Base-by-base conservation (phyloP, 2,113 vertebrate species). In the Castor canadensis region DNA sequence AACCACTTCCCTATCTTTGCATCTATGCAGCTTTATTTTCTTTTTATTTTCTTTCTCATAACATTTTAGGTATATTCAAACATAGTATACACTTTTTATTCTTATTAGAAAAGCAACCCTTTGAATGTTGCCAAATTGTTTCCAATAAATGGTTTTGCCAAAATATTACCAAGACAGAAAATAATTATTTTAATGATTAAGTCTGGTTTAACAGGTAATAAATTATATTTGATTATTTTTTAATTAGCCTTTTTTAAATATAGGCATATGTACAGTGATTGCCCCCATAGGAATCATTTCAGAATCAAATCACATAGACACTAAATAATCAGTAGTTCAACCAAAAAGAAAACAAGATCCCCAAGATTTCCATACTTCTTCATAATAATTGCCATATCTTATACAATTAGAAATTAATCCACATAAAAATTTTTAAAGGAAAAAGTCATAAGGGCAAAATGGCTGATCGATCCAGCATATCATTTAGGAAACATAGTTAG, bases 301-400 rank as follows among this genome's bases (percentile, higher is more conserved):
- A 52, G 62, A 89, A 91, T 92, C 49, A 91, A 92, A 80, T 79
- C 17, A 83, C 49, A 52, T 75, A 79, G 69, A 92, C 49, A 49
- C 26, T 49, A 10, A 90, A 72, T 26, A 64, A 0, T 86, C 7
- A 79, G 20, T 60, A 86, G 89, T 58, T 89, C 87, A 94, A 43
- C 94, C 12, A 56, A 79, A 91, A 76, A 91, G 32, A 82, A 89
- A 82, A 83, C n/a, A 5, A 73, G 24, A 62, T 67, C 30, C 26
- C 32, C 54, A 10, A 89, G 81, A 89, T 62, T 38, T 77, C 26
- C n/a, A 62, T 40, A 54, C 12, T 8, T 87, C 89, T 93, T 47
- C 35, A 73, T 73, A 64, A 82, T 73, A 58, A 93, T 73, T 83
- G 52, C 82, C 82, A 90, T 15, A 67, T 10, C 16, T 75, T 26